Conservation (phyloP, 2,113 vertebrate species). For the Camelus dromedarius region DNA sequence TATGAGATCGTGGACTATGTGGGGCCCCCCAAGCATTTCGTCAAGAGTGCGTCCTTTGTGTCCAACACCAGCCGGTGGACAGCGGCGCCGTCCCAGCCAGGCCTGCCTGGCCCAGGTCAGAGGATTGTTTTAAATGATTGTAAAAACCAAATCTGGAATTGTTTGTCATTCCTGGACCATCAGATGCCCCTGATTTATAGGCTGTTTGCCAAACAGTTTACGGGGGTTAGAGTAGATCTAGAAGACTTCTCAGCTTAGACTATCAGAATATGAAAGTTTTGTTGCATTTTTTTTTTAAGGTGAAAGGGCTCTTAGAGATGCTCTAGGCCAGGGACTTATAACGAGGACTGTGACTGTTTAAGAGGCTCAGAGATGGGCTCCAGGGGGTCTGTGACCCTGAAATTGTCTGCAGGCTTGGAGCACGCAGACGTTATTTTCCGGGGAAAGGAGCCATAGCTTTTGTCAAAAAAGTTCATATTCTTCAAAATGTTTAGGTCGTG, state of each 20-base stretch:
- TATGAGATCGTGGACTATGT: conserved; percentile 81
- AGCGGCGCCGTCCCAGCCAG: neutral
- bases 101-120: conserved; percentile 89
- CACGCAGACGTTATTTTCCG: neutral
- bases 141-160: neutral
- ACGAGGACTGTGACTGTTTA: neutral
- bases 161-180: conserved; percentile 55
- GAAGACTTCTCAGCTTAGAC: neutral
- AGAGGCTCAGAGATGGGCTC: neutral
- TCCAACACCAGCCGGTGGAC: conserved; percentile 85
- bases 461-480: neutral
- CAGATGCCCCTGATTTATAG: conserved; percentile 26
- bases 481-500: neutral
- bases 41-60: conserved; percentile 87
- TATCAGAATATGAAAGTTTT: neutral
- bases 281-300: neutral
- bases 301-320: neutral
- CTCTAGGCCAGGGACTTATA: neutral
- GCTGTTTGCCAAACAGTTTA: conserved; percentile 56
- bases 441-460: neutral
- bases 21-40: conserved; percentile 75
- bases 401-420: neutral
- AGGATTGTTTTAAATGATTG: neutral
- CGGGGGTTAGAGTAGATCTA: neutral
- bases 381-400: neutral